Percentiles rank a stretch among this genome's conserved stretches.
These are phyloP conservation scores for Neoaliturus tenellus DNA, from an alignment of 2,888 invertebrate species.

Conservation along the genomic window DNA sequence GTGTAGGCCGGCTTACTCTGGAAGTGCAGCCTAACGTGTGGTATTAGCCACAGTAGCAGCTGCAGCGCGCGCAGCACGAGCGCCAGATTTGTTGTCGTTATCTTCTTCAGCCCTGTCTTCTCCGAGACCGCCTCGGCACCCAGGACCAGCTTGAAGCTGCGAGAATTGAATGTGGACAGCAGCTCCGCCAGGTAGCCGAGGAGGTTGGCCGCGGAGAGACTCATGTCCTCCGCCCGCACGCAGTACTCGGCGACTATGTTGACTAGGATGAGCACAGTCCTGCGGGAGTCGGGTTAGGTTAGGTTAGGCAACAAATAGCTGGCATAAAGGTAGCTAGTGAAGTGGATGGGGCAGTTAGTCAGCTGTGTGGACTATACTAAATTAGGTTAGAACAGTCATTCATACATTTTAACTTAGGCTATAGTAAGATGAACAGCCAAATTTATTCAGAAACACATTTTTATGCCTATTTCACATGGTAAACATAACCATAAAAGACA, in stretches of 20 bases:
- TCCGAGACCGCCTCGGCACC: constrained; percentile 96
- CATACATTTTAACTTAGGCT: too few species aligned
- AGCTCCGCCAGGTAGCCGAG: constrained; percentile 93
- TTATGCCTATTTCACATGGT: too few species aligned
- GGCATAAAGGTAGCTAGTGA: too few species aligned
- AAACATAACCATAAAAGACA: too few species aligned
- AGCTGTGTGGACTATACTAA: too few species aligned
- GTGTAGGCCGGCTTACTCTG: constrained; percentile 71
- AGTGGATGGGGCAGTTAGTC: too few species aligned
- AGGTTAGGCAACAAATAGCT: too few species aligned
- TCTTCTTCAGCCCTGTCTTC: constrained; percentile 95
- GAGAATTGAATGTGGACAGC: constrained; percentile 90
- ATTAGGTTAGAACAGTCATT: too few species aligned
- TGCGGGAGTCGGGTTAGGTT: constrained; percentile 65
- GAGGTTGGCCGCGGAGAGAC: constrained; percentile 81
- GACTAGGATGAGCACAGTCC: constrained; percentile 89
- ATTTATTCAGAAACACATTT: too few species aligned
- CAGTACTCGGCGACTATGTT: constrained; percentile 96
- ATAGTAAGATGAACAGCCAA: too few species aligned
- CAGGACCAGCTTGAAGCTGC: constrained; percentile 94
- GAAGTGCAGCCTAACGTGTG: constrained; percentile 83
- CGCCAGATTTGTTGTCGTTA: constrained; percentile 95
- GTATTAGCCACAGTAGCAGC: constrained; percentile 87
- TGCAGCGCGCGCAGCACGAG: constrained; percentile 90
- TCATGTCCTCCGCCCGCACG: constrained; percentile 72